Evolutionary conservation across 2,888 invertebrate species (phyloP), one percentile per base, ranked within the genome.

Genomic region (Drosophila emarginata): DNA sequence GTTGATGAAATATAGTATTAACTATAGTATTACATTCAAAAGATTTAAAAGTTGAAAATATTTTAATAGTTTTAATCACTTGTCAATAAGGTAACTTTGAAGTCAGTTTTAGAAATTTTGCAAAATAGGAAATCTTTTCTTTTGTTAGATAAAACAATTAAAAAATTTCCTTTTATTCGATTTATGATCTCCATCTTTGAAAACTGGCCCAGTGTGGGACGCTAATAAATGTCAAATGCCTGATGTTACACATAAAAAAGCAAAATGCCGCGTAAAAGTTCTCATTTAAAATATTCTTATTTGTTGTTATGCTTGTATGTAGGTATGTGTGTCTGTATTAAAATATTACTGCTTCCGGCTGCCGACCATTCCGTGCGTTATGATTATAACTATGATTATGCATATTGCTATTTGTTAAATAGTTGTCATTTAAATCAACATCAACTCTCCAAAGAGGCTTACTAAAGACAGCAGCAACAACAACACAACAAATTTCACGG

Each of bases 401-500:
- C 78, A 83, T 83, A 79, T 70, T 67, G 73, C 68, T 68, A 74
- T 72, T 72, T 45, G 45, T 78, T 78, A 61, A 80, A 77, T 72
- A 82, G 76, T 87, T 87, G 88, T 84, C 86, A 84, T 82, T 78
- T 77, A 75, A 86, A 86, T 82, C 60, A 67, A 81, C 63, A 83
- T 82, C 60, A 67, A 81, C 63, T 60, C 73, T 69, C 18, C 63
- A 51, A 56, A 53, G 40, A 40, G 32, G 50, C 36, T 21, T 63
- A 58, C 45, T 61, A 63, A 58, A 72, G 56, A 62, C 51, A 52
- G 54, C 51, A 32, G 32, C 32, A 32, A 32, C 32, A 32, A 32
- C 32, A 28, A 32, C 32, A 32, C 32, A 32, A 32, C 32, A 60
- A 66, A 69, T 86, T 84, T 84, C 84, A 84, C 86, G 84, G 84